Percentiles rank a stretch among this genome's conserved stretches.
Conservation (phyloP, 2,113 vertebrate genomes). For the Haemorhous mexicanus region DNA sequence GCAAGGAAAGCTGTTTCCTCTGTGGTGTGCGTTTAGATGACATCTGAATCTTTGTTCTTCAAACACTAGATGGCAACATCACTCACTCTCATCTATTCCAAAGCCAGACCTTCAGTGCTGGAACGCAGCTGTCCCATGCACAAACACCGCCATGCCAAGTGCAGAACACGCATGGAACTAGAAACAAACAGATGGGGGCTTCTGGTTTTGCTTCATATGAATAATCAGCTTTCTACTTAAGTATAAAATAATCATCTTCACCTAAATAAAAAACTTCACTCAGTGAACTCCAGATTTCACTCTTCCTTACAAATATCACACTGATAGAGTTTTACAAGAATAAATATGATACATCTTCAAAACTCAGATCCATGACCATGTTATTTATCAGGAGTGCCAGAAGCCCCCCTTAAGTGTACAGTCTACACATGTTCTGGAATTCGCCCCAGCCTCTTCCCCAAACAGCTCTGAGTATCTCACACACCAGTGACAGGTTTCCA, state of each 20-base stretch:
- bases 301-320: background rate
- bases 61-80: constrained; percentile 47
- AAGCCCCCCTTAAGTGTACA: background rate
- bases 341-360: background rate
- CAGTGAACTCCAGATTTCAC: background rate
- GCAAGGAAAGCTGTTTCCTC: background rate
- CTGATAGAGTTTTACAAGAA: background rate
- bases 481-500: background rate
- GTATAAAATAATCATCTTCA: background rate
- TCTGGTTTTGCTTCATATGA: background rate
- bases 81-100: background rate
- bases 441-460: background rate
- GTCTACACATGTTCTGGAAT: background rate
- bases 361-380: background rate
- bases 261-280: background rate
- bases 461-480: background rate
- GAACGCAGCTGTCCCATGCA: background rate
- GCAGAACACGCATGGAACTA: background rate
- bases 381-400: background rate
- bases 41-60: background rate
- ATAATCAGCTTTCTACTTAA: background rate
- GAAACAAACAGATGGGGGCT: background rate
- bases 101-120: background rate
- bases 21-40: background rate
- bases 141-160: background rate